These are phyloP conservation scores for Drosophila parvula DNA, from an alignment of 1,140 invertebrate species.

Conservation along the genomic window DNA sequence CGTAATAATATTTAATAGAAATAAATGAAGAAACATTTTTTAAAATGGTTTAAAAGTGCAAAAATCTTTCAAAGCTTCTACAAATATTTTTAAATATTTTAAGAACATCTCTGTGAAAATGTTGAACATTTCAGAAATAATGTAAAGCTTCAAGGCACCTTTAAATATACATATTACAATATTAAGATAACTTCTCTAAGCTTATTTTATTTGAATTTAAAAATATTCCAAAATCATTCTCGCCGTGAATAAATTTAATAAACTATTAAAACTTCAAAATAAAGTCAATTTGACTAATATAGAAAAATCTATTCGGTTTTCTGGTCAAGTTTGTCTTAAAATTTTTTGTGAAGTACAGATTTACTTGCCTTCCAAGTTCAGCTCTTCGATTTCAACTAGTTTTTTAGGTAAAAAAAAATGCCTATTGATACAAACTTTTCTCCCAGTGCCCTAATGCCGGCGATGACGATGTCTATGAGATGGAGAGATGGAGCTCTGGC, in stretches of 20 bases:
- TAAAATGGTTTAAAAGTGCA: too few species aligned
- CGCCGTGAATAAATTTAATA: neutral
- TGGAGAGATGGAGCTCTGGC: slow-evolving; percentile 23
- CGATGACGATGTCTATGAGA: slow-evolving; percentile 14
- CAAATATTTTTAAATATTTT: too few species aligned
- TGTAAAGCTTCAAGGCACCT: neutral
- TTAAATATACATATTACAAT: neutral
- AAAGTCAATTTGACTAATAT: too few species aligned
- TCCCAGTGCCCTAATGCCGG: slow-evolving; percentile 10
- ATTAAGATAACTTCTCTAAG: neutral
- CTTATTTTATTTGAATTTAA: neutral
- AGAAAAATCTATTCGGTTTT: too few species aligned
- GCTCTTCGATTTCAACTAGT: neutral
- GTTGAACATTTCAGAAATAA: too few species aligned
- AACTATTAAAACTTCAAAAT: neutral
- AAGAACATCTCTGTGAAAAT: neutral
- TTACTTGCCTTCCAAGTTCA: neutral
- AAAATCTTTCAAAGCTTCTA: too few species aligned
- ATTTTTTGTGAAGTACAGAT: too few species aligned
- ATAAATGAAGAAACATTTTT: too few species aligned
- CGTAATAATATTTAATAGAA: too few species aligned
- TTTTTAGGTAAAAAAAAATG: too few species aligned
- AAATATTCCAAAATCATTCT: neutral
- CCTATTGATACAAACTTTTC: neutral
- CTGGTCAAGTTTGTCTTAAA: too few species aligned